Evolutionary conservation across 2,888 invertebrate genomes (phyloP).

Genomic region (Marasmarcha lunaedactyla): DNA sequence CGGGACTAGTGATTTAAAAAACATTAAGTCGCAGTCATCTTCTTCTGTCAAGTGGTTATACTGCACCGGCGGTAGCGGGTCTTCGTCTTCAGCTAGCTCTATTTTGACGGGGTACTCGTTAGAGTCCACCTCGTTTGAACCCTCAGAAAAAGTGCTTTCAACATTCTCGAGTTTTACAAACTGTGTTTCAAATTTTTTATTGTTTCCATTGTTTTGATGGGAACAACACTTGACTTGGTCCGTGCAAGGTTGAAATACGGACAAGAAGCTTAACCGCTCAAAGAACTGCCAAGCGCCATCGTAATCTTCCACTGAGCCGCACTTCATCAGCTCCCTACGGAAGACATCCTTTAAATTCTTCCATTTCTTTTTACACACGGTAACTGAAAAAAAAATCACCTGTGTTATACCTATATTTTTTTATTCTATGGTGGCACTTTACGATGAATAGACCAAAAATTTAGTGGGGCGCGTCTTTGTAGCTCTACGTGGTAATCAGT

Average conservation of each 20-base stretch:
- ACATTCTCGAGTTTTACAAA: slow-evolving; percentile 6
- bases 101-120: slow-evolving; percentile 1
- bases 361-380: slow-evolving; percentile 30
- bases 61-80: slow-evolving; percentile 3
- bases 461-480: no score
- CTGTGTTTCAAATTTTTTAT: slow-evolving; percentile 3
- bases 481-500: no score
- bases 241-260: slow-evolving; percentile 7
- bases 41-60: slow-evolving; percentile 9
- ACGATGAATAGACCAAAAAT: no score
- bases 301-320: slow-evolving; percentile 19
- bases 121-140: slow-evolving; percentile 7
- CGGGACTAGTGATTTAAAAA: slow-evolving; percentile 35
- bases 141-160: slow-evolving; percentile 4
- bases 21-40: slow-evolving; percentile 37
- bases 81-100: slow-evolving; percentile 11
- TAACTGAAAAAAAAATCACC: slow-evolving; percentile 30
- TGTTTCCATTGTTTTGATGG: slow-evolving; percentile 12
- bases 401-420: no score
- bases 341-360: slow-evolving; percentile 35
- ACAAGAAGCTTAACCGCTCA: slow-evolving; percentile 23
- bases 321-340: slow-evolving; percentile 24
- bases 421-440: no score
- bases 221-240: slow-evolving; percentile 2
- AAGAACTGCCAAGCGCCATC: slow-evolving; percentile 32